A percentile compares a stretch with the other conserved stretches of the same genome.
Evolutionary conservation across 2,113 vertebrate genomes (phyloP).

Genomic region (Etheostoma cragini): DNA sequence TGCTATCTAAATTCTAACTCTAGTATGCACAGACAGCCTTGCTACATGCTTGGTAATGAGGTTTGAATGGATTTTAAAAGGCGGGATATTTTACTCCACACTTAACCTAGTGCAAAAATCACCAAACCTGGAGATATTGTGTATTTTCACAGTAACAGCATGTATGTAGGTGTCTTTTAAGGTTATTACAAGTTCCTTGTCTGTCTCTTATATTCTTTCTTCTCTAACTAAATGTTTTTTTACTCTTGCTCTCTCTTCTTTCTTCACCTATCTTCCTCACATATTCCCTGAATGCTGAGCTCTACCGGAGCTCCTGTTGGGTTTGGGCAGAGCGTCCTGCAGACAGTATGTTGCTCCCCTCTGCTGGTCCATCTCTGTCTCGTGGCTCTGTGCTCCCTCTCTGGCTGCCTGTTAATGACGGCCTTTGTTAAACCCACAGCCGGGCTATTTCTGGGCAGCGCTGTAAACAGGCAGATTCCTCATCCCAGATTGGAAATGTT

Average conservation of each 20-base stretch:
- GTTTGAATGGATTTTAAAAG: neutral
- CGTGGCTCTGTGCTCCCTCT: slow-evolving; percentile 60
- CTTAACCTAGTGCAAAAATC: neutral
- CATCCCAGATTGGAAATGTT: slow-evolving; percentile 78
- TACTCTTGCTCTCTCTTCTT: neutral
- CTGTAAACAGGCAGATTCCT: slow-evolving; percentile 84
- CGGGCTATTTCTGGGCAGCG: slow-evolving; percentile 80
- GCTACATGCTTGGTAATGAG: neutral
- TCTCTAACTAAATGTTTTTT: neutral
- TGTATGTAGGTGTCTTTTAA: neutral
- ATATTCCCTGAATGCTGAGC: neutral
- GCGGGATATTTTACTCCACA: neutral
- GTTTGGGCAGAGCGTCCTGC: neutral
- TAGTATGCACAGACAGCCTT: neutral
- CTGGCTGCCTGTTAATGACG: slow-evolving; percentile 75
- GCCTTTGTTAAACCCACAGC: slow-evolving; percentile 85
- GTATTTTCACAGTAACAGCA: neutral
- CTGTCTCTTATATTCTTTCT: neutral
- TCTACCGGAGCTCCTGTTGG: neutral
- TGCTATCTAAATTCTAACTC: neutral
- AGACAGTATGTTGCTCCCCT: slow-evolving; percentile 55
- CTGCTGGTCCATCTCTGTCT: slow-evolving; percentile 56
- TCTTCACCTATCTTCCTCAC: neutral
- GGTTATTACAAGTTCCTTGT: neutral
- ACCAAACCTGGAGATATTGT: neutral